These are phyloP conservation scores for Hecatera dysodea DNA, from an alignment of 2,888 invertebrate genomes.

Conservation along the genomic window DNA sequence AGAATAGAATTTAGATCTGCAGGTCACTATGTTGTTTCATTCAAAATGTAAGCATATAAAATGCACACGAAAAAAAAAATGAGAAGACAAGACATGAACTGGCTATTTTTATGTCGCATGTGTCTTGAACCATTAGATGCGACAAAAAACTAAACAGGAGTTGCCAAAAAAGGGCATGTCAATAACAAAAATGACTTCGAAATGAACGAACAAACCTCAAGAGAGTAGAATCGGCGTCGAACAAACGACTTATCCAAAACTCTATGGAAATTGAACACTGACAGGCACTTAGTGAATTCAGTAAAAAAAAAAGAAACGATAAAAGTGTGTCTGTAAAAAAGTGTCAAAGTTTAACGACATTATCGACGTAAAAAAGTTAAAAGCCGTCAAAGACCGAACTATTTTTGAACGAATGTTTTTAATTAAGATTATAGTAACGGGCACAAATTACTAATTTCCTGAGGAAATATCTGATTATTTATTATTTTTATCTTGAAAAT, in stretches of 20 bases:
- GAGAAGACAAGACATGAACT: not conserved
- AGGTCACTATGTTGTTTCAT: not conserved
- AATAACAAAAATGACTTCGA: constrained; percentile 43
- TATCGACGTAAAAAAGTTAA: constrained; percentile 75
- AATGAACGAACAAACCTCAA: no score
- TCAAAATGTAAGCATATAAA: not conserved
- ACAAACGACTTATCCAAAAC: constrained; percentile 45
- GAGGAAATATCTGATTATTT: constrained; percentile 83
- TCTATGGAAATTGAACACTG: constrained; percentile 67
- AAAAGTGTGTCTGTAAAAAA: constrained; percentile 80
- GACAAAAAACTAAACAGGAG: constrained; percentile 48
- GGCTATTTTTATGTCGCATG: not conserved
- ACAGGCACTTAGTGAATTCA: constrained; percentile 79
- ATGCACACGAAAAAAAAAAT: not conserved
- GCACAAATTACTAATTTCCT: constrained; percentile 86
- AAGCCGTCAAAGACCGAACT: constrained; percentile 69
- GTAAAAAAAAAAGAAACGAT: constrained; percentile 71
- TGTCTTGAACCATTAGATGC: constrained; percentile 2
- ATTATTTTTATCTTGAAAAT: constrained; percentile 74
- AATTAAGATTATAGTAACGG: constrained; percentile 80
- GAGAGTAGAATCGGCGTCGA: constrained; percentile 54
- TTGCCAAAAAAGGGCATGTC: constrained; percentile 63
- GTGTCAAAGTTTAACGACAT: constrained; percentile 85
- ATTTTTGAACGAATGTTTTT: constrained; percentile 79
- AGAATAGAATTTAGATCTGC: not conserved